A percentile compares a stretch with the other conserved stretches of the same genome.
Evolutionary conservation across 1,140 invertebrate genomes (phyloP).

Genomic region (Brevipalpus yothersi): DNA sequence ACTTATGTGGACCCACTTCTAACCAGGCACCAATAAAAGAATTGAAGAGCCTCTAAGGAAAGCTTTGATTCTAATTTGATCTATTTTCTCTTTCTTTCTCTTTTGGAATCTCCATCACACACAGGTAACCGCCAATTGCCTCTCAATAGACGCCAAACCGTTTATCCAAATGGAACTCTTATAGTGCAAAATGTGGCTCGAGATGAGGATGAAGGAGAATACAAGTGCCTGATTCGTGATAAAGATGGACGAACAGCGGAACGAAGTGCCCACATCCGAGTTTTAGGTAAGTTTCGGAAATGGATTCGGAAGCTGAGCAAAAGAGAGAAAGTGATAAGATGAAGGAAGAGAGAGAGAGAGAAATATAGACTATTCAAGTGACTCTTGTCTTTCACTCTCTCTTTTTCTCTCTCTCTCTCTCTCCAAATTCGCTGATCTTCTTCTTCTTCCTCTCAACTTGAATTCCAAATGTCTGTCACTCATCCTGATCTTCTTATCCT

Average conservation of each 20-base stretch:
- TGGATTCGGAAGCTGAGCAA: too few species aligned
- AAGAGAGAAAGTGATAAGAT: too few species aligned
- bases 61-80: background rate
- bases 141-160: conserved; percentile 19
- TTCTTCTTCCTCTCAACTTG: background rate
- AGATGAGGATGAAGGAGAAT: conserved; percentile 63
- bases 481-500: background rate
- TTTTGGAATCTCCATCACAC: background rate
- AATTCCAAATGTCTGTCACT: background rate
- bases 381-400: background rate
- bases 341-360: background rate
- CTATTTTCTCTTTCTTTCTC: background rate
- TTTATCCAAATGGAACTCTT: conserved; percentile 42
- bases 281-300: conserved; percentile 4
- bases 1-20: too few species aligned
- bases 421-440: background rate
- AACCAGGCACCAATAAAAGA: too few species aligned
- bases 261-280: conserved; percentile 3
- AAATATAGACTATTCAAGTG: background rate
- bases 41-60: too few species aligned
- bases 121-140: conserved; percentile 17
- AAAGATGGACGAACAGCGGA: background rate
- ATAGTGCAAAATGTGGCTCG: conserved; percentile 33
- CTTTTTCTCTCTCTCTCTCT: background rate
- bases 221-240: conserved; percentile 26